A percentile compares a stretch with the other conserved stretches of the same genome.
Evolutionary conservation across 2,113 vertebrate species (phyloP).

Genomic region (Carassius gibelio): DNA sequence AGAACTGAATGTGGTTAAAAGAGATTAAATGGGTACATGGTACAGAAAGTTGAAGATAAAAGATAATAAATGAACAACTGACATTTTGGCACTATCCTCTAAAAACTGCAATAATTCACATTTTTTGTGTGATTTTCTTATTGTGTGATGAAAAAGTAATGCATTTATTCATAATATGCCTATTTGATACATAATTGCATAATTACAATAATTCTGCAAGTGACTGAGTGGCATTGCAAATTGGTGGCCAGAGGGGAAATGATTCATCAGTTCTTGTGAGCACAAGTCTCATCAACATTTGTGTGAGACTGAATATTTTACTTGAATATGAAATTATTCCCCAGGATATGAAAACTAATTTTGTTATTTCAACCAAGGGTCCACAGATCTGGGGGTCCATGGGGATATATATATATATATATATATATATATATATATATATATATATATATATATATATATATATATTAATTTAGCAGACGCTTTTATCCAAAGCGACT

Average conservation of each 20-base stretch:
- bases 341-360: not conserved
- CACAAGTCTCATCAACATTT: not conserved
- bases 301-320: not conserved
- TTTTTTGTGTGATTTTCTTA: not conserved
- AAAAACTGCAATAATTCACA: not conserved
- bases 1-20: not conserved
- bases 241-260: not conserved
- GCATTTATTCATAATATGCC: slow-evolving; percentile 24
- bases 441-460: too few relatives aligned
- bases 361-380: not conserved
- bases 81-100: not conserved
- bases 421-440: too few relatives aligned
- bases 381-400: not conserved
- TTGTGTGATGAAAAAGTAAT: not conserved
- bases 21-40: not conserved
- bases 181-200: slow-evolving; percentile 19
- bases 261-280: slow-evolving; percentile 2
- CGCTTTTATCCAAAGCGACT: too few relatives aligned
- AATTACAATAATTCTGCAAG: slow-evolving; percentile 9
- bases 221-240: slow-evolving; percentile 1
- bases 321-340: not conserved
- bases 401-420: too few relatives aligned
- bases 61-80: too few relatives aligned
- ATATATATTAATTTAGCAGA: too few relatives aligned
- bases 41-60: not conserved